Evolutionary conservation across 2,888 invertebrate genomes (phyloP), one percentile per base, ranked within the genome.

Genomic region (Agapetus fuscipes): DNA sequence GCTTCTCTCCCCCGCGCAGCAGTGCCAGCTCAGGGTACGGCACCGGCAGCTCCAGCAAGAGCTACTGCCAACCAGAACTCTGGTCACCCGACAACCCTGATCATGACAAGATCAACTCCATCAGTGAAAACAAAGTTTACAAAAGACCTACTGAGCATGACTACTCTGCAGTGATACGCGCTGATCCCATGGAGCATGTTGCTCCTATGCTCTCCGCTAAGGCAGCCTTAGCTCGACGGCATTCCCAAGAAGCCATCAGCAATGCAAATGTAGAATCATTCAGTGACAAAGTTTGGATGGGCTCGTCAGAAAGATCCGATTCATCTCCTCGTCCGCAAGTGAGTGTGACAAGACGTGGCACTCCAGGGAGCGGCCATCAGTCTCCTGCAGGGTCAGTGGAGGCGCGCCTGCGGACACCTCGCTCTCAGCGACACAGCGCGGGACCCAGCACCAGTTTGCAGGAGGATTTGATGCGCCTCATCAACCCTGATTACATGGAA

Each of bases 11-110:
- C 32, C 86, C 86, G 35, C 74, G 85, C 53, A 81, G 86, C 46
- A 80, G 80, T 53, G 84, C 83, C 57, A 85, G 84, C 65, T 85
- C 85, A 25, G 86, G 86, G 3, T 88, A 88, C 57, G 86, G 86
- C 41, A 87, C 87, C 5, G 86, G 85, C 6, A 38, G 45, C 20
- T 48, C 48, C 4, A 48, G 48, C 30, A 48, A 48, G 30, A 48
- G 48, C 24, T 48, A 45, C 15, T 41, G 40, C 11, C 48, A 37
- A 3, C 40, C 45, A 1, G 45, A 45, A 12, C 30, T 32, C 3
- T 45, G 45, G 45, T 13, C 39, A 10, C 26, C 34, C 5, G 48
- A 45, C 4, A 30, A 16, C 3, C 32, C 32, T 15, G 46, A 43
- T 17, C 17, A 29, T 5, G 43, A 43, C 5, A 37, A 38, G 26